These are phyloP conservation scores for Siphlonurus alternatus DNA, from an alignment of 2,888 invertebrate genomes.

Conservation along the genomic window DNA sequence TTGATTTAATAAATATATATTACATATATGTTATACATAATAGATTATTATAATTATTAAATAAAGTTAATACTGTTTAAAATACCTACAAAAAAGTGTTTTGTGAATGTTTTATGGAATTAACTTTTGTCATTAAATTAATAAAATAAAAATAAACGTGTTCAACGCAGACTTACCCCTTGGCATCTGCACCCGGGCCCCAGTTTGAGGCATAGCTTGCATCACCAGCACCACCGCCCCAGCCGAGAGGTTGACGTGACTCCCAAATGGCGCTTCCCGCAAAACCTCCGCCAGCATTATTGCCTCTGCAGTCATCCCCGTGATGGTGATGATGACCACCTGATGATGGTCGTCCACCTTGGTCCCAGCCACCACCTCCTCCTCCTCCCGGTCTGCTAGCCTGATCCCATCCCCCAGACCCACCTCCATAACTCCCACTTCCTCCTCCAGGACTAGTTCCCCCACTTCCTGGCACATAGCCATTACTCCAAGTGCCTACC, in stretches of 20 bases:
- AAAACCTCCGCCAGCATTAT: neutral
- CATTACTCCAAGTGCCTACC: neutral
- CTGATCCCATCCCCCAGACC: neutral
- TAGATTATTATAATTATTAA: too few species aligned
- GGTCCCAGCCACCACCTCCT: neutral
- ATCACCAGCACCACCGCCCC: neutral
- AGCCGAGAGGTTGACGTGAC: neutral
- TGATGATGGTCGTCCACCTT: neutral
- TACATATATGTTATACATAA: too few species aligned
- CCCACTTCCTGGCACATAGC: neutral
- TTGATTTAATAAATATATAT: too few species aligned
- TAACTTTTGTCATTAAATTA: too few species aligned
- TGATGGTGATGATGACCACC: neutral
- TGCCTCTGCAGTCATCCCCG: neutral
- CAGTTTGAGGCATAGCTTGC: neutral
- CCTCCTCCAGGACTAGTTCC: neutral
- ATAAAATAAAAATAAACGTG: too few species aligned
- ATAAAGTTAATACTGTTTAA: too few species aligned
- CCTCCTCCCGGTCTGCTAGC: neutral
- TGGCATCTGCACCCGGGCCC: neutral
- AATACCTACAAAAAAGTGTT: too few species aligned
- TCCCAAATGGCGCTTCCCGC: constrained; percentile 1
- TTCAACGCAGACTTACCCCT: neutral
- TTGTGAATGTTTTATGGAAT: too few species aligned
- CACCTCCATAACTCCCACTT: neutral